Evolutionary conservation across 2,113 vertebrate species (phyloP).

Genomic region (Sceloporus tristichus): DNA sequence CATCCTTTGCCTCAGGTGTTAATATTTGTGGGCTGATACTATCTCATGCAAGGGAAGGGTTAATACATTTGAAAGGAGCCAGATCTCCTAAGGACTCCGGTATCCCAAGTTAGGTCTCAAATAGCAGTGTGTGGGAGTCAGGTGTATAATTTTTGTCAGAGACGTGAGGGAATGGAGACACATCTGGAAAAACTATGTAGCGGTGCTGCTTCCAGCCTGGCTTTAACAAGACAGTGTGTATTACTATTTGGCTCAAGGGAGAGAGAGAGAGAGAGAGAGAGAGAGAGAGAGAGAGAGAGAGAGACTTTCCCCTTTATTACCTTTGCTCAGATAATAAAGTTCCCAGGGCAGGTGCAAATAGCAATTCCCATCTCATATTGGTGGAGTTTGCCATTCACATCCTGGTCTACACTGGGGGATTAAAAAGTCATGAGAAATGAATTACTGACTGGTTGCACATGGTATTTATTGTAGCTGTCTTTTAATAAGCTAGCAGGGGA

Average conservation of each 20-base stretch:
- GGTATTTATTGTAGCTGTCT: neutral
- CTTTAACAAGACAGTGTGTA: neutral
- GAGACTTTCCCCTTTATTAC: neutral
- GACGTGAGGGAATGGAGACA: neutral
- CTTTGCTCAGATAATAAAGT: slow-evolving; percentile 56
- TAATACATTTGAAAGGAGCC: neutral
- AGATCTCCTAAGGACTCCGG: neutral
- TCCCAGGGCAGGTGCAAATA: slow-evolving; percentile 70
- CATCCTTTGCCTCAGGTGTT: too few relatives aligned
- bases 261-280: too few relatives aligned
- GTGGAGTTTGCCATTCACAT: slow-evolving; percentile 71
- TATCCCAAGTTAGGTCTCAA: neutral
- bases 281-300: neutral
- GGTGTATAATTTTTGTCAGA: neutral
- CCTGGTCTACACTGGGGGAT: slow-evolving; percentile 63
- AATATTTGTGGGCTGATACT: too few relatives aligned
- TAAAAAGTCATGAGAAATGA: neutral
- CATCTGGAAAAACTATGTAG: slow-evolving; percentile 42
- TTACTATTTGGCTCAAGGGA: slow-evolving; percentile 29
- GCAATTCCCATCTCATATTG: slow-evolving; percentile 71
- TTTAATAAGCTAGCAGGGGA: slow-evolving; percentile 15
- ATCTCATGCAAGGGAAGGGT: too few relatives aligned
- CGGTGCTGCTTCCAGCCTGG: neutral
- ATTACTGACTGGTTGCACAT: neutral
- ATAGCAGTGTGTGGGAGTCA: neutral